Evolutionary conservation across 2,113 vertebrate genomes (phyloP).

Genomic region (Scopus umbretta): DNA sequence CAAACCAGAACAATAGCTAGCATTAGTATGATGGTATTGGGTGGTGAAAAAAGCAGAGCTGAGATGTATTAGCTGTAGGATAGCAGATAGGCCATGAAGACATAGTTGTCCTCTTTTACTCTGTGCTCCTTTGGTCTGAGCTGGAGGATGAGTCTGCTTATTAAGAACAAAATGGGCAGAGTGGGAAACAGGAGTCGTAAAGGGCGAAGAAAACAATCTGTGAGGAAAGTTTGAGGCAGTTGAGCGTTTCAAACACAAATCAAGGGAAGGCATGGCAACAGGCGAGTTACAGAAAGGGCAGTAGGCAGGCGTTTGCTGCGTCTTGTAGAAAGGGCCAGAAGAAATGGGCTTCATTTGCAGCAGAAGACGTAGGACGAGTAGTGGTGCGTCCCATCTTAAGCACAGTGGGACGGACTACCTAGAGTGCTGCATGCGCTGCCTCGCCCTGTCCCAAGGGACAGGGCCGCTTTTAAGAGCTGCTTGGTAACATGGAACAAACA

Average conservation of each 20-base stretch:
- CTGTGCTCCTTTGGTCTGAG: neutral
- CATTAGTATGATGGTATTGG: neutral
- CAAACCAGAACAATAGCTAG: neutral
- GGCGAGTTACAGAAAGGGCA: neutral
- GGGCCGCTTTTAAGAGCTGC: neutral
- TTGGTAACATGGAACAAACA: accelerated
- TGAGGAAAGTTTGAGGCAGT: neutral
- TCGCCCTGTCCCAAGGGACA: neutral
- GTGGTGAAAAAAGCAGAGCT: neutral
- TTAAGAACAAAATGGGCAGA: neutral
- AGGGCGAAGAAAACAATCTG: neutral
- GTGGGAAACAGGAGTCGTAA: neutral
- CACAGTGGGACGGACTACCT: neutral
- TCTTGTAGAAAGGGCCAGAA: neutral
- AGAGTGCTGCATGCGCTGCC: neutral
- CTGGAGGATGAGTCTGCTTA: neutral
- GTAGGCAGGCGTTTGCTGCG: neutral
- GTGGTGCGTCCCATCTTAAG: neutral
- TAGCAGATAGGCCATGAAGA: neutral
- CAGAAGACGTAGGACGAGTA: neutral
- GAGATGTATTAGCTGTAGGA: neutral
- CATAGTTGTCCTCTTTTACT: neutral
- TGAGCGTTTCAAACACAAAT: neutral
- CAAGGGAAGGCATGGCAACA: neutral
- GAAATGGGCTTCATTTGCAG: neutral